Conservation (phyloP, 2,113 vertebrate genomes). For the Campylomormyrus tamandua region DNA sequence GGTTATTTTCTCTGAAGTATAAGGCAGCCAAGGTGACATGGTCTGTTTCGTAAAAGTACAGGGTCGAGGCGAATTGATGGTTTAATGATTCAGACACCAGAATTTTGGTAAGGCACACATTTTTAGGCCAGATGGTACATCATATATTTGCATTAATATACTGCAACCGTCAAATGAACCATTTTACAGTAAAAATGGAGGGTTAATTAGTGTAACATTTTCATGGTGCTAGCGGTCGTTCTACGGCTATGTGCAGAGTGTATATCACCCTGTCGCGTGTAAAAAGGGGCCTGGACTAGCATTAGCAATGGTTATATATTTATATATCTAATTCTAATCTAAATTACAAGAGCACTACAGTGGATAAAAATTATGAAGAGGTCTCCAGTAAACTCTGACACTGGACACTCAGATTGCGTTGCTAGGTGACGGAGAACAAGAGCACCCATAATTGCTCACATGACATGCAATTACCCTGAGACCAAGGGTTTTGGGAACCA, state of each 20-base stretch:
- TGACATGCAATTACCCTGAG: background rate
- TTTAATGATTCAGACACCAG: background rate
- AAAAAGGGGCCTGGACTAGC: background rate
- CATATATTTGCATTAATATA: background rate
- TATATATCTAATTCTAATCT: background rate
- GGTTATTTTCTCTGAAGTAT: background rate
- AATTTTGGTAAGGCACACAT: background rate
- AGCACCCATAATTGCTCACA: background rate
- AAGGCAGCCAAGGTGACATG: background rate
- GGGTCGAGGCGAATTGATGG: background rate
- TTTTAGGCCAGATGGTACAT: background rate
- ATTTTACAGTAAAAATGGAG: background rate
- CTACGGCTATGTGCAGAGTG: background rate
- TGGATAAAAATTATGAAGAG: conserved; percentile 9
- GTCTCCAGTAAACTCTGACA: conserved; percentile 1
- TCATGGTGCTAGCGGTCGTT: background rate
- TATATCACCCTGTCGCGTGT: background rate
- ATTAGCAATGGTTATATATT: background rate
- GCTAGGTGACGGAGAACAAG: conserved; percentile 13
- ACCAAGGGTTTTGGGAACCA: background rate
- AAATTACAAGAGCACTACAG: background rate
- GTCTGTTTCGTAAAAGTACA: background rate
- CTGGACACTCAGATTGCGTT: background rate
- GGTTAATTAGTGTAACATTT: background rate
- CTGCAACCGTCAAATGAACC: background rate